A percentile compares a stretch with the other conserved stretches of the same genome.
These are phyloP conservation scores for Oscheius myriophilus DNA, from an alignment of 2,888 invertebrate species.

Conservation along the genomic window DNA sequence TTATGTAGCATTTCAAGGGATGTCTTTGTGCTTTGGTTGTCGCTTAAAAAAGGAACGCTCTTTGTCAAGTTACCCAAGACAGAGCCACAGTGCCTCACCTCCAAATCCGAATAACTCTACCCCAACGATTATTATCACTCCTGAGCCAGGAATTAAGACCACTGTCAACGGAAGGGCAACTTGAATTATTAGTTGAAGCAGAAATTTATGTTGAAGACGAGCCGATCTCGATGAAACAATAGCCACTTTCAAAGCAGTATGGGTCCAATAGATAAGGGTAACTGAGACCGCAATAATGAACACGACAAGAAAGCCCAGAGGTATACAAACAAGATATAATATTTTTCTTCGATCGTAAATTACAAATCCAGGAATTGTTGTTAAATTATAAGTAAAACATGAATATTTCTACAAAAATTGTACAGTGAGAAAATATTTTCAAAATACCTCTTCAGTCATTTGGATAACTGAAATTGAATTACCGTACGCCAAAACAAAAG, in stretches of 20 bases:
- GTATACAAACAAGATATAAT: background rate
- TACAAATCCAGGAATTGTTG: constrained; percentile 6
- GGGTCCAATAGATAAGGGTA: constrained; percentile 5
- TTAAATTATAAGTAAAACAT: constrained; percentile 10
- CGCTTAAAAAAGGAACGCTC: no score
- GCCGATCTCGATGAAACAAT: constrained; percentile 13
- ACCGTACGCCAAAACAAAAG: constrained; percentile 6
- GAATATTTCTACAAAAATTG: constrained; percentile 10
- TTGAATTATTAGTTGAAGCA: constrained; percentile 11
- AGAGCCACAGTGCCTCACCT: no score
- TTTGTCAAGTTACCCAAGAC: no score
- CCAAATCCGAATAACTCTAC: background rate
- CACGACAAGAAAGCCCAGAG: constrained; percentile 1
- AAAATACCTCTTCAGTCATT: background rate
- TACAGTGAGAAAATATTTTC: background rate
- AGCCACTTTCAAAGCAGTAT: background rate
- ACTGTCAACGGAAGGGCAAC: constrained; percentile 4
- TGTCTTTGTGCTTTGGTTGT: no score
- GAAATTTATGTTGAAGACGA: constrained; percentile 8
- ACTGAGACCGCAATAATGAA: background rate
- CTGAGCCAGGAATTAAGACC: constrained; percentile 1
- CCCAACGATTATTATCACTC: constrained; percentile 9
- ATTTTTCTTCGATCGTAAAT: constrained; percentile 11
- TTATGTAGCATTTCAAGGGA: no score
- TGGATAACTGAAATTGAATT: background rate